These are phyloP conservation scores for Torymus tubicola DNA, from an alignment of 2,888 invertebrate genomes.

Conservation along the genomic window DNA sequence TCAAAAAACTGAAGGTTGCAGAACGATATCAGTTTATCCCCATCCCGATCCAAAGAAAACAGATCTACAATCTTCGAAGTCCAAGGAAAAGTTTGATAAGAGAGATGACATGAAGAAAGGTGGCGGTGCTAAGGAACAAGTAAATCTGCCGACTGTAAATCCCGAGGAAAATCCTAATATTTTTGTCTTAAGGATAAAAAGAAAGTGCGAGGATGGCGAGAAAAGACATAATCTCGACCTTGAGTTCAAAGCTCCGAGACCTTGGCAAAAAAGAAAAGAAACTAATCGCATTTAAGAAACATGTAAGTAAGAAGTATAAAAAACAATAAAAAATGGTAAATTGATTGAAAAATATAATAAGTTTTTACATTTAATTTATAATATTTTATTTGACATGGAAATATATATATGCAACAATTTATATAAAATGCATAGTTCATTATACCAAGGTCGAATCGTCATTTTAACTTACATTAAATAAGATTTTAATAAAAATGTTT, in stretches of 20 bases:
- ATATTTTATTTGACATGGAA: too few species aligned
- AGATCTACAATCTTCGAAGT: constrained; percentile 8
- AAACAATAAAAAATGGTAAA: constrained; percentile 27
- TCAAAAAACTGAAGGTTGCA: constrained; percentile 10
- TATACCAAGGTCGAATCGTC: too few species aligned
- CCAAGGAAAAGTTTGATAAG: constrained; percentile 6
- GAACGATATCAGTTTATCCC: constrained; percentile 57
- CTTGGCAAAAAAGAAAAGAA: constrained; percentile 64
- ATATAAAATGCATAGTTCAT: too few species aligned
- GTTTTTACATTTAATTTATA: too few species aligned
- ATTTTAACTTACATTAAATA: too few species aligned
- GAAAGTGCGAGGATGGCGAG: constrained; percentile 61
- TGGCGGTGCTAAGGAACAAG: not conserved
- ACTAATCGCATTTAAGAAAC: not conserved
- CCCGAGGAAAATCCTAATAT: constrained; percentile 71
- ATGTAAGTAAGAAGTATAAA: constrained; percentile 13
- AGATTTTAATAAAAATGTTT: too few species aligned
- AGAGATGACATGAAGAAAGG: constrained; percentile 29
- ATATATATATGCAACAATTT: too few species aligned
- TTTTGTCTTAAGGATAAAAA: constrained; percentile 68
- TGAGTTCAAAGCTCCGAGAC: constrained; percentile 69
- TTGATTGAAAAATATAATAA: constrained; percentile 8
- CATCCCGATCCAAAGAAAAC: constrained; percentile 37
- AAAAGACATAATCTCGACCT: constrained; percentile 67
- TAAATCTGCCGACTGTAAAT: constrained; percentile 30